Conservation (phyloP, 2,888 invertebrate genomes). For the Lissocephala sabroskyi region DNA sequence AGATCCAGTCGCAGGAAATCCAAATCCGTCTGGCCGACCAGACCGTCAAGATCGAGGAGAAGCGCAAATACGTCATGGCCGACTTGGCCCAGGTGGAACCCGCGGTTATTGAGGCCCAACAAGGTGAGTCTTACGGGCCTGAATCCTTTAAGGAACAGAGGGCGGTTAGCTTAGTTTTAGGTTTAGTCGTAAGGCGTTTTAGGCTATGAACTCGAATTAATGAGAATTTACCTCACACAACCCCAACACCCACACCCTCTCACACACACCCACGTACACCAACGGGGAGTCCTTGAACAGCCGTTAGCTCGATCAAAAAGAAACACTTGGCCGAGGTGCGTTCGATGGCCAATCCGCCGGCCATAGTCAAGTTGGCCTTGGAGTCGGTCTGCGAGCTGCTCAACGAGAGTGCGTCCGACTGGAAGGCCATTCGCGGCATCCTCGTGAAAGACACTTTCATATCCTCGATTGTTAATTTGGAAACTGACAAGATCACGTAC, state of each 20-base stretch:
- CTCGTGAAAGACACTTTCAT: conserved; percentile 97
- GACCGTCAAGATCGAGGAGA: conserved; percentile 93
- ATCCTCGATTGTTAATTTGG: conserved; percentile 94
- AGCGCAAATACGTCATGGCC: conserved; percentile 94
- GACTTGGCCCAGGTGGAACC: conserved; percentile 99
- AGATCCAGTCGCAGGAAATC: conserved; percentile 97
- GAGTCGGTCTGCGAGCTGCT: conserved; percentile 95
- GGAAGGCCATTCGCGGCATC: conserved; percentile 93
- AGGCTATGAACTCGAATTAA: conserved; percentile 14
- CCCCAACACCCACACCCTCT: conserved; percentile 16
- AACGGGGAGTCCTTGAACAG: conserved; percentile 72
- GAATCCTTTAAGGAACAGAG: background rate
- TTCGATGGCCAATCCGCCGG: conserved; percentile 95
- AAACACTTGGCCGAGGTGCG: conserved; percentile 95
- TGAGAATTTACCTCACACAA: conserved; percentile 23
- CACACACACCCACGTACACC: conserved; percentile 8
- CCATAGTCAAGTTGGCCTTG: conserved; percentile 92
- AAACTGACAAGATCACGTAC: conserved; percentile 93
- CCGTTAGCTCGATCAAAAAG: conserved; percentile 96
- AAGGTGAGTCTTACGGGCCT: conserved; percentile 76
- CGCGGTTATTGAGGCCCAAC: conserved; percentile 98
- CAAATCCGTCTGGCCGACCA: conserved; percentile 89
- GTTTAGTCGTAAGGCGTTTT: background rate
- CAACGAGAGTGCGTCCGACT: conserved; percentile 91
- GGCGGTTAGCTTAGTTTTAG: background rate